A percentile compares a stretch with the other conserved stretches of the same genome.
Conservation (phyloP, 2,113 vertebrate species). For the Vulpes vulpes region DNA sequence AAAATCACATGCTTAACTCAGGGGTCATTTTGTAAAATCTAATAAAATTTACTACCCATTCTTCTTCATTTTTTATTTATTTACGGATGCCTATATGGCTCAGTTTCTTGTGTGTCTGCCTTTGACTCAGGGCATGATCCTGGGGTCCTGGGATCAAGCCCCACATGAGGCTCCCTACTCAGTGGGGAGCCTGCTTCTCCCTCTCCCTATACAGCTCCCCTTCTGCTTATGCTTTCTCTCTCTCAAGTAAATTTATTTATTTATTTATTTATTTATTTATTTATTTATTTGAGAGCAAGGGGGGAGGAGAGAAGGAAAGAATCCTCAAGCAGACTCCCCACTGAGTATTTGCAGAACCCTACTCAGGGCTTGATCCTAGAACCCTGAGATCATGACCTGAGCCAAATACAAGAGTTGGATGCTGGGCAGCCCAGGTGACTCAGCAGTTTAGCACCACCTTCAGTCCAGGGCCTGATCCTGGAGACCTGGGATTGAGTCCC, state of each 20-base stretch:
- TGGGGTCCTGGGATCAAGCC: too few species aligned
- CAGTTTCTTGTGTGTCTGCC: too few species aligned
- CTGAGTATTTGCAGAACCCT: neutral
- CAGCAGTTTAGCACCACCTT: too few species aligned
- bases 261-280: neutral
- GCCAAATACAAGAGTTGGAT: neutral
- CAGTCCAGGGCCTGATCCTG: too few species aligned
- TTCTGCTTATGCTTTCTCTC: too few species aligned
- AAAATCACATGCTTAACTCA: neutral
- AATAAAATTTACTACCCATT: neutral
- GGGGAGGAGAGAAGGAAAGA: neutral
- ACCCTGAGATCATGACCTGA: neutral
- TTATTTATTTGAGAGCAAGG: neutral
- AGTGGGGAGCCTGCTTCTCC: too few species aligned
- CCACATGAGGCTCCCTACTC: too few species aligned
- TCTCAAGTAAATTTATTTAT: too few species aligned
- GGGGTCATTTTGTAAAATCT: neutral
- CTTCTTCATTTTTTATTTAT: neutral
- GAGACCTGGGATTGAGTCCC: too few species aligned
- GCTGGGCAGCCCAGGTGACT: neutral
- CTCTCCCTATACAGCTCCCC: too few species aligned
- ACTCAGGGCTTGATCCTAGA: neutral
- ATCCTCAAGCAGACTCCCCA: neutral
- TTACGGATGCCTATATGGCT: too few species aligned
- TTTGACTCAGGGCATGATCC: too few species aligned